These are phyloP conservation scores for Anguilla japonica DNA, from an alignment of 2,113 vertebrate genomes.

Conservation along the genomic window DNA sequence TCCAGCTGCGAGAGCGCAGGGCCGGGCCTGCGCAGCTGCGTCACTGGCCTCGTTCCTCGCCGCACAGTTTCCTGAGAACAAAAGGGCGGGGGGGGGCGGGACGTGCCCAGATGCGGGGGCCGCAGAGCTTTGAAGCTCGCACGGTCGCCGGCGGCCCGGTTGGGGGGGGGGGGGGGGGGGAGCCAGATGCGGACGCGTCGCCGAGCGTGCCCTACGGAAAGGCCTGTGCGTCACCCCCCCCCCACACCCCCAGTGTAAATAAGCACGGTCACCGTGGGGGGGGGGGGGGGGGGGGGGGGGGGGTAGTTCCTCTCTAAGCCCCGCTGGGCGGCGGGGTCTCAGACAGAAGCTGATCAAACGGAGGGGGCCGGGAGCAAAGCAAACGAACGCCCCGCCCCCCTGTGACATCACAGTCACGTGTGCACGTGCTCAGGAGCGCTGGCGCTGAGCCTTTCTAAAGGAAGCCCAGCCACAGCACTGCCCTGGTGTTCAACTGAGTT, in stretches of 20 bases:
- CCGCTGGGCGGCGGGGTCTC: background rate
- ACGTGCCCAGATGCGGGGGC: constrained; percentile 56
- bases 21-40: constrained; percentile 53
- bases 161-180: constrained; percentile 40
- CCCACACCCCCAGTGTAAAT: constrained; percentile 44
- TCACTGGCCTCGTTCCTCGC: constrained; percentile 59
- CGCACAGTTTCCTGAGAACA: constrained; percentile 57
- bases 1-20: constrained; percentile 60
- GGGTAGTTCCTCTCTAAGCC: background rate
- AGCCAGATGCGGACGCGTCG: constrained; percentile 39
- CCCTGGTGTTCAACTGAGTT: background rate
- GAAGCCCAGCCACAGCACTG: background rate
- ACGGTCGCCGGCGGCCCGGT: constrained; percentile 60
- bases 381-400: background rate
- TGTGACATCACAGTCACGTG: background rate
- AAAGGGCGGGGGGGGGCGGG: constrained; percentile 49
- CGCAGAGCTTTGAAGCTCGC: constrained; percentile 55
- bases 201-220: constrained; percentile 24
- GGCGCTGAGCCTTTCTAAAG: background rate
- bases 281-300: no score
- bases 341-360: constrained; percentile 53
- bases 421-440: background rate
- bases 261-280: constrained; percentile 24
- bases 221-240: background rate
- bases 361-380: background rate